Percentiles rank a stretch among this genome's conserved stretches.
Evolutionary conservation across 2,797 vertebrate species (phyloP).

Genomic region (Crenichthys baileyi): DNA sequence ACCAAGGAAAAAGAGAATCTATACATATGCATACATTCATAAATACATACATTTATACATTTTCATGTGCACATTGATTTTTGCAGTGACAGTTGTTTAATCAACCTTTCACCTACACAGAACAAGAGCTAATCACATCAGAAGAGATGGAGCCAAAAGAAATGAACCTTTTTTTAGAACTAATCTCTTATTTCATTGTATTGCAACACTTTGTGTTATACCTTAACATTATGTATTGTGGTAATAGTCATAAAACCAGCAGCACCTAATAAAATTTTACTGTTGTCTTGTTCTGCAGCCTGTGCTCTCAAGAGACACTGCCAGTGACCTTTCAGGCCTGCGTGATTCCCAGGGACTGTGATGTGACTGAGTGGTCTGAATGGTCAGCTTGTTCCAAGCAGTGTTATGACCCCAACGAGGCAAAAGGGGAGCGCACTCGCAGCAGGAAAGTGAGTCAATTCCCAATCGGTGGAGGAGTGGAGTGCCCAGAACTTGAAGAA

Average conservation of each 20-base stretch:
- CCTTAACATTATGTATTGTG: neutral
- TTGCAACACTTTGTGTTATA: neutral
- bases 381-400: conserved; percentile 92
- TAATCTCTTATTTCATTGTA: neutral
- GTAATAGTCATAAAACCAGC: neutral
- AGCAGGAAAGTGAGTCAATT: conserved; percentile 88
- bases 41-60: too few relatives aligned
- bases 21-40: too few relatives aligned
- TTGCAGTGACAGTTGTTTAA: too few relatives aligned
- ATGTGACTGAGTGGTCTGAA: conserved; percentile 90
- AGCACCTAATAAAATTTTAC: neutral
- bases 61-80: too few relatives aligned
- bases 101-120: neutral
- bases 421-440: conserved; percentile 84
- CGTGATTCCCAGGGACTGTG: conserved; percentile 90
- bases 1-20: too few relatives aligned
- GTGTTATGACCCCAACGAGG: conserved; percentile 85
- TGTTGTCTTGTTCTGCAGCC: conserved; percentile 70
- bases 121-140: neutral
- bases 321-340: conserved; percentile 94
- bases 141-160: neutral
- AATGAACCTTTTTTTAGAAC: neutral
- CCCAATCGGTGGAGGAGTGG: conserved; percentile 83
- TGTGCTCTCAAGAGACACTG: conserved; percentile 88
- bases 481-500: conserved; percentile 90